Conservation (phyloP, 2,113 vertebrate genomes). For the Marcusenius ussheri region DNA sequence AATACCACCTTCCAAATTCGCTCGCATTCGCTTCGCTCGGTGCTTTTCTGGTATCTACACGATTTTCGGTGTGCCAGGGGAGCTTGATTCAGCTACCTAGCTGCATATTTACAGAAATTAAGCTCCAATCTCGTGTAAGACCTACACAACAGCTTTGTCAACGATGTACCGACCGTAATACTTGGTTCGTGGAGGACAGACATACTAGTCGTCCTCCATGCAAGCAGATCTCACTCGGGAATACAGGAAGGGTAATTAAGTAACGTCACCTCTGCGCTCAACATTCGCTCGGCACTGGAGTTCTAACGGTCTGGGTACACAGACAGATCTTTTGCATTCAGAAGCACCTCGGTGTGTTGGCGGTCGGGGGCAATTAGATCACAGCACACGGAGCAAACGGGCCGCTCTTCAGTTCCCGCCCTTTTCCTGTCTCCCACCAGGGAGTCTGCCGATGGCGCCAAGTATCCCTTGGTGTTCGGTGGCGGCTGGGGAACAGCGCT, state of each 20-base stretch:
- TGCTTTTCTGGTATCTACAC: neutral
- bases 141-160: neutral
- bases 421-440: neutral
- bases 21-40: neutral
- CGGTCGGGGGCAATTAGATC: conserved; percentile 1
- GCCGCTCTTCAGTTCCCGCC: neutral
- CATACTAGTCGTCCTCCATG: neutral
- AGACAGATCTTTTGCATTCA: neutral
- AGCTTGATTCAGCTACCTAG: neutral
- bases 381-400: neutral
- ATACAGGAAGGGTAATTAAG: neutral
- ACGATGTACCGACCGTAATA: neutral
- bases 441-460: neutral
- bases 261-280: neutral
- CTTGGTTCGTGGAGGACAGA: neutral
- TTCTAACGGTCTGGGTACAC: neutral
- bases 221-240: neutral
- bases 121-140: neutral
- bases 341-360: neutral
- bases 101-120: neutral
- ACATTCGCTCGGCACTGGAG: neutral
- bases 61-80: neutral
- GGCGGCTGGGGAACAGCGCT: neutral
- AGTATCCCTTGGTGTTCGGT: neutral
- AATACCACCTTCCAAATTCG: neutral